Conservation (phyloP, 1,140 invertebrate genomes). For the Babylonia areolata region DNA sequence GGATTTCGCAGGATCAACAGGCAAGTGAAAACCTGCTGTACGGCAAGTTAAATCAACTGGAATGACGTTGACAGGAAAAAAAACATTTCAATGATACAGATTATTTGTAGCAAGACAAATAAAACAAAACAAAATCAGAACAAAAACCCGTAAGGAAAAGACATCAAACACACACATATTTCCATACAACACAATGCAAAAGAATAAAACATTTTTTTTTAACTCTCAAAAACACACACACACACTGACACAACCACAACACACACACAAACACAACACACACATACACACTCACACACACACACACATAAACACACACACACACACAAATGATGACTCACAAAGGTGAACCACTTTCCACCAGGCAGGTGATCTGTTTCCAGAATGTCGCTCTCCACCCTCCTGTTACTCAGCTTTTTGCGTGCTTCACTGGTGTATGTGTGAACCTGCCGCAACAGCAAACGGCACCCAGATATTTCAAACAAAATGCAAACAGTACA, state of each 20-base stretch:
- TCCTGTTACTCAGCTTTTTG: slow-evolving; percentile 55
- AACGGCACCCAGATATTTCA: not conserved
- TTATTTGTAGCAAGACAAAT: not conserved
- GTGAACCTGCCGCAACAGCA: slow-evolving; percentile 54
- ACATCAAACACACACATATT: not conserved
- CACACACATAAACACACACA: slow-evolving; percentile 21
- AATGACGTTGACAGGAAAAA: too few relatives aligned
- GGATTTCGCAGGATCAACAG: too few relatives aligned
- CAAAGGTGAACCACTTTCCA: not conserved
- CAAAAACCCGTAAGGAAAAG: too few relatives aligned
- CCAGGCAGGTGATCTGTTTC: not conserved
- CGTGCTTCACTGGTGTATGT: slow-evolving; percentile 61
- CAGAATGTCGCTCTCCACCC: slow-evolving; percentile 56
- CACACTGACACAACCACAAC: not conserved
- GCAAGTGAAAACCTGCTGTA: too few relatives aligned
- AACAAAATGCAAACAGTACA: too few relatives aligned
- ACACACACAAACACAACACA: not conserved
- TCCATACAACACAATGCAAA: not conserved
- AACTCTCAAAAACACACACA: too few relatives aligned
- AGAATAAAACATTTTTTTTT: not conserved
- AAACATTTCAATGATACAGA: too few relatives aligned
- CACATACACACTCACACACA: slow-evolving; percentile 16
- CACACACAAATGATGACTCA: not conserved
- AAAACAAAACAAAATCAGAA: too few relatives aligned
- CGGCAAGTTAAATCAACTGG: too few relatives aligned